A percentile compares a stretch with the other conserved stretches of the same genome.
phyloP scores from a whole-genome alignment of 2,888 invertebrate genomes.

The Latrodectus hesperus region DNA sequence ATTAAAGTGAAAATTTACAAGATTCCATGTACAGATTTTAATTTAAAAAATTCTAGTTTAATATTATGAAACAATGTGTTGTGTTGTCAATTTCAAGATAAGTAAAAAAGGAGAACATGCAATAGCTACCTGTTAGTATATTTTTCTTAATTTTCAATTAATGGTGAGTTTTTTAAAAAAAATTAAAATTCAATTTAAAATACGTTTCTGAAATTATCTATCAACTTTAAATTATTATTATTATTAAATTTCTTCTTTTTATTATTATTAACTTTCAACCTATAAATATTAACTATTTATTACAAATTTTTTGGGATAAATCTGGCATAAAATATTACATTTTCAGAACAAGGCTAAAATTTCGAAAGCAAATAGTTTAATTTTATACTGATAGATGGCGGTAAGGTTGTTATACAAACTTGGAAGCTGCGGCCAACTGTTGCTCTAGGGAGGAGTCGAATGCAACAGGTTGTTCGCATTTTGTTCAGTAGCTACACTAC shows the following conservation, averaged over 20 bases:
- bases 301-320: neutral
- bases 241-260: neutral
- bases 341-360: neutral
- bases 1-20: no score
- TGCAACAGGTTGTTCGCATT: slow-evolving; percentile 68
- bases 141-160: no score
- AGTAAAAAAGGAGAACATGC: no score
- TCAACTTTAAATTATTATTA: slow-evolving; percentile 1
- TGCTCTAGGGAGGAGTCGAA: slow-evolving; percentile 68
- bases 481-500: slow-evolving; percentile 58
- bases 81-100: no score
- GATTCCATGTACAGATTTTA: no score
- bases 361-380: slow-evolving; percentile 6
- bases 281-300: neutral
- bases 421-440: slow-evolving; percentile 60
- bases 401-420: slow-evolving; percentile 29
- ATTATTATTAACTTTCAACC: neutral
- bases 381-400: slow-evolving; percentile 41
- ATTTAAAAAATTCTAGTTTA: no score
- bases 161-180: no score
- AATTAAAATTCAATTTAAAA: neutral
- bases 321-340: neutral
- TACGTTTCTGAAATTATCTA: slow-evolving; percentile 2
- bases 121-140: no score
- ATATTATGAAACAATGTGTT: no score